Percentiles rank a stretch among this genome's conserved stretches.
These are phyloP conservation scores for Leptarthrus brevirostris DNA, from an alignment of 2,888 invertebrate species.

Conservation along the genomic window DNA sequence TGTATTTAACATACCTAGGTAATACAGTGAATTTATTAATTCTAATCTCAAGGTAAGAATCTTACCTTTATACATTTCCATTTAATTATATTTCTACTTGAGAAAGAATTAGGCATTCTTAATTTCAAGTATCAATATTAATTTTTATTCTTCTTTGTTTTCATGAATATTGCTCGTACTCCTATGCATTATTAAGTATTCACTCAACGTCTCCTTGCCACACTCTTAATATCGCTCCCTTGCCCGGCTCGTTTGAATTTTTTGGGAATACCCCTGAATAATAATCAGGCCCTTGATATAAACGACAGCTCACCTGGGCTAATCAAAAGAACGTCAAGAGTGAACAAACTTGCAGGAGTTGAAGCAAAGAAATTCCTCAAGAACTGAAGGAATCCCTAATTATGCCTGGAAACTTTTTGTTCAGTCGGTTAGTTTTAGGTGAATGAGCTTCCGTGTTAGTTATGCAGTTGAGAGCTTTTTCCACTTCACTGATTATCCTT, in stretches of 20 bases:
- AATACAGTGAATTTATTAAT: too few species aligned
- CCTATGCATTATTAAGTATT: background rate
- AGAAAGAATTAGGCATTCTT: too few species aligned
- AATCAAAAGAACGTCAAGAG: too few species aligned
- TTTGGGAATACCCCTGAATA: background rate
- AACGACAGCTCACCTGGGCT: too few species aligned
- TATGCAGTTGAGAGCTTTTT: background rate
- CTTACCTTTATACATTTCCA: too few species aligned
- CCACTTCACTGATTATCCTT: background rate
- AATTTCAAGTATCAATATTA: background rate
- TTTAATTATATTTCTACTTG: too few species aligned
- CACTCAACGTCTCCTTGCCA: background rate
- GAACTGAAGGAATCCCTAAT: too few species aligned
- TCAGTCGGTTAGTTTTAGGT: background rate
- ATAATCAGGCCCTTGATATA: background rate
- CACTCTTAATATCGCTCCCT: background rate
- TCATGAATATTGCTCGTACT: background rate
- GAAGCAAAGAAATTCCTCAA: too few species aligned
- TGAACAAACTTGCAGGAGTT: too few species aligned
- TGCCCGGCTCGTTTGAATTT: background rate
- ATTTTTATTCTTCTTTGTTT: background rate
- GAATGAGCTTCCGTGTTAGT: background rate
- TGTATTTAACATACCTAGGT: too few species aligned
- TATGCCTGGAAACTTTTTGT: too few species aligned
- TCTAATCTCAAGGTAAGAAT: too few species aligned